Evolutionary conservation across 2,113 vertebrate genomes (phyloP), one percentile per base, ranked within the genome.

Genomic region (Cyprinodon brontotheroides): DNA sequence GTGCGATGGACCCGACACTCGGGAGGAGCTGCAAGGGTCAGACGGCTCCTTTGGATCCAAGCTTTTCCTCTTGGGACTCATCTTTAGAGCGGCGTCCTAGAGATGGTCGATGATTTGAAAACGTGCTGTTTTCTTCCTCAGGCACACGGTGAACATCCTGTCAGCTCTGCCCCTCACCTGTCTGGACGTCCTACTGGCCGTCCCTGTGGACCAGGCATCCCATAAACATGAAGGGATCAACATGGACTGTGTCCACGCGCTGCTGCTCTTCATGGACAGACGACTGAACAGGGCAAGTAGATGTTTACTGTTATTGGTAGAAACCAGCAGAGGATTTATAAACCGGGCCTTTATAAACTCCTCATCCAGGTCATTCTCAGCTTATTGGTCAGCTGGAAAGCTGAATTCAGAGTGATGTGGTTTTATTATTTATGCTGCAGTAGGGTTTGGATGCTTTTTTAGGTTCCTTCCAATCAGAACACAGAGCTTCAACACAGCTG

Each of bases 91-190:
- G 29, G 11, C 50, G 45, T 14, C 29, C 2, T 3, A 17, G 65
- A 59, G 43, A 74, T 7, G 65, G 39, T 13, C 61, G 61, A 15
- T 43, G 4, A 13, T 0, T 38, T 37, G 11, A 61, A 60, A 12
- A 9, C 38, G 22, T 22, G 39, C 3, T 65, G 39, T 3, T 15
- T 64, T 61, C 48, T 72, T 4, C 72, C 64, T 36, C 67, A 93
- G 88, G 20, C 89, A 91, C 75, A 89, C 91, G 0, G 95, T 97
- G 53, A 97, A 97, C 64, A 91, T 97, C 15, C 79, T 97, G 85
- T 96, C 96, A 0, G 95, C 95, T 22, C 86, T 97, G 81, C 93
- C 93, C 1, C 84, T 94, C 22, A 82, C 83, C 36, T 94, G 93
- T 79, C 89, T 95, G 82, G 94, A 94, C 0, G 91, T 93, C 61